phyloP scores from a whole-genome alignment of 2,888 invertebrate genomes.

The Drosophila suboccidentalis region DNA sequence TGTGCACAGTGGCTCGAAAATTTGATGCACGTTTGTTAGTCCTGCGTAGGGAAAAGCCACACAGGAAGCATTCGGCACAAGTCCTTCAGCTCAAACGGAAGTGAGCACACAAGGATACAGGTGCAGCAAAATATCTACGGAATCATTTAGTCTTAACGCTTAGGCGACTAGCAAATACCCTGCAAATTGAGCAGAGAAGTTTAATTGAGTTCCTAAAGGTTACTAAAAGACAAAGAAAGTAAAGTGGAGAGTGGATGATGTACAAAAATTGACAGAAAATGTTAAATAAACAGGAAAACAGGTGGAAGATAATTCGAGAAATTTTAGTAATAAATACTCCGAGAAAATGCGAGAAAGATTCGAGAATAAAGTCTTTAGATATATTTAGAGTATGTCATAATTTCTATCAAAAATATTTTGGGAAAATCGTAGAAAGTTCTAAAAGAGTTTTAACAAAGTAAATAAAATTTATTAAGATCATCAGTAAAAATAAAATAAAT shows the following conservation, averaged over 20 bases:
- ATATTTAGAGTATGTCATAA: background rate
- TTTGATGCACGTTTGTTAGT: slow-evolving; percentile 60
- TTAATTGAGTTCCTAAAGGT: background rate
- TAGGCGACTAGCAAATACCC: slow-evolving; percentile 46
- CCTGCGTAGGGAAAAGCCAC: slow-evolving; percentile 23
- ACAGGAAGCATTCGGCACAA: slow-evolving; percentile 64
- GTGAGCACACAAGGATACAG: slow-evolving; percentile 54
- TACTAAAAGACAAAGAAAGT: background rate
- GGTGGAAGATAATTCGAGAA: background rate
- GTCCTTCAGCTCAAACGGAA: slow-evolving; percentile 50
- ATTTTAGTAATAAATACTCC: too few relatives aligned
- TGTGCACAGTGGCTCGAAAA: slow-evolving; percentile 50
- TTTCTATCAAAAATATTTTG: background rate
- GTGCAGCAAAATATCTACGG: slow-evolving; percentile 7
- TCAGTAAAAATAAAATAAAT: too few relatives aligned
- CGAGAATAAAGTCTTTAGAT: background rate
- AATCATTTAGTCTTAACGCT: background rate
- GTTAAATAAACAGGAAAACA: background rate
- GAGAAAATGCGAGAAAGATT: background rate
- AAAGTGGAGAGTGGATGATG: background rate
- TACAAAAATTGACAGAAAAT: background rate
- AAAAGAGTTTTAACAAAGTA: background rate
- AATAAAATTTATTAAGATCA: background rate
- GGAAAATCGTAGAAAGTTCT: background rate
- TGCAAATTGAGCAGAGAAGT: background rate